These are phyloP conservation scores for Agonopterix alstromeriana DNA, from an alignment of 2,888 invertebrate genomes.

Conservation along the genomic window DNA sequence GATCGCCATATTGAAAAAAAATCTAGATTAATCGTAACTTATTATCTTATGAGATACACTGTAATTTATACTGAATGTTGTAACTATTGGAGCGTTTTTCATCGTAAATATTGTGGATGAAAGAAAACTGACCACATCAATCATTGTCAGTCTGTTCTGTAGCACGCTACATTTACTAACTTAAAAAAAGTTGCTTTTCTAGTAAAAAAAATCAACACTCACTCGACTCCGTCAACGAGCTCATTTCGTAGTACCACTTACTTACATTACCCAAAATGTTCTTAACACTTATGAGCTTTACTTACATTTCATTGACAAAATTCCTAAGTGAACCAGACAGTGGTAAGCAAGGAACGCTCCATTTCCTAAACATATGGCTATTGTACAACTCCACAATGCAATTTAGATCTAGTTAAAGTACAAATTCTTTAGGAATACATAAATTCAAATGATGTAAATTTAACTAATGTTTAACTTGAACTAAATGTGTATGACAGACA, in stretches of 20 bases:
- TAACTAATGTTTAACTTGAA: conserved; percentile 70
- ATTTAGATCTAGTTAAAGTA: conserved; percentile 76
- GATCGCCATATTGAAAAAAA: conserved; percentile 78
- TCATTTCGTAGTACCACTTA: conserved; percentile 68
- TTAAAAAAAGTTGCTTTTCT: conserved; percentile 61
- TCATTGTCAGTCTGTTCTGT: conserved; percentile 63
- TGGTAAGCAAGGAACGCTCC: conserved; percentile 68
- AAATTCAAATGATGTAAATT: conserved; percentile 67
- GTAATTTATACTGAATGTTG: conserved; percentile 72
- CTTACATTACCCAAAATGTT: conserved; percentile 72
- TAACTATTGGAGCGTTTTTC: conserved; percentile 67
- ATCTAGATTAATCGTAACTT: conserved; percentile 74
- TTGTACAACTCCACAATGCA: conserved; percentile 71
- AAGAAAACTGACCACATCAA: conserved; percentile 71
- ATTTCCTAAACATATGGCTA: conserved; percentile 70
- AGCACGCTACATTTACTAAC: conserved; percentile 71
- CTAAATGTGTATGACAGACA: conserved; percentile 63
- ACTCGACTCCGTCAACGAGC: conserved; percentile 67
- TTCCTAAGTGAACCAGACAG: conserved; percentile 56
- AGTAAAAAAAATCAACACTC: conserved; percentile 69
- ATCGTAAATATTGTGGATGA: conserved; percentile 73
- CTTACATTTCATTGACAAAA: conserved; percentile 66
- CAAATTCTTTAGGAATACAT: conserved; percentile 72
- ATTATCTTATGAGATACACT: conserved; percentile 75
- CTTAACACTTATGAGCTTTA: conserved; percentile 68